phyloP scores from a whole-genome alignment of 2,888 invertebrate genomes.

The Drosophila longiperda region DNA sequence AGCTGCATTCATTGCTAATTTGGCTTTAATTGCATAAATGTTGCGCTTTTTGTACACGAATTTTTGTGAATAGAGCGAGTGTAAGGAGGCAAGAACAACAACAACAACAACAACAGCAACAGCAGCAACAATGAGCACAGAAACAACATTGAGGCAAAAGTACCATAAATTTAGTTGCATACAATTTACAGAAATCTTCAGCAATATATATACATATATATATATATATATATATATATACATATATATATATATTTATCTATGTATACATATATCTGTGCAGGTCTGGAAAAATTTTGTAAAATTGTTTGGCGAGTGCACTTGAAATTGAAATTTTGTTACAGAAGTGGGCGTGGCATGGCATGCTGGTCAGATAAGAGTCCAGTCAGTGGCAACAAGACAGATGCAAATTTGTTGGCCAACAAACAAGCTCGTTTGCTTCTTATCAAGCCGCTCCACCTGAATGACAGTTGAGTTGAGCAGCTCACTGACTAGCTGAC shows the following conservation, averaged over 20 bases:
- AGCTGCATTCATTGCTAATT: conserved; percentile 81
- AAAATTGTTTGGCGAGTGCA: conserved; percentile 73
- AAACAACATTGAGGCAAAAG: conserved; percentile 33
- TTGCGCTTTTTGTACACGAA: conserved; percentile 77
- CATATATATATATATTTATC: conserved; percentile 10
- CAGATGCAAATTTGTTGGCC: conserved; percentile 55
- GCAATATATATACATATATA: conserved; percentile 6
- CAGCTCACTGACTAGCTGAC: conserved; percentile 24
- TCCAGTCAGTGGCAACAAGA: conserved; percentile 45
- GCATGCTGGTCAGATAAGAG: conserved; percentile 45
- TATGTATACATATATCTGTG: conserved; percentile 27
- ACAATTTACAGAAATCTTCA: conserved; percentile 39
- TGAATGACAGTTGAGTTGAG: conserved; percentile 37
- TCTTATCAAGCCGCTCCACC: conserved; percentile 65
- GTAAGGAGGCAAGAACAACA: conserved; percentile 14
- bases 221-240: conserved; percentile 24
- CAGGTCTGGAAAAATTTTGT: conserved; percentile 57
- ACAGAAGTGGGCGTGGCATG: conserved; percentile 16
- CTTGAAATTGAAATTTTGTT: conserved; percentile 77
- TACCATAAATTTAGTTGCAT: conserved; percentile 71
- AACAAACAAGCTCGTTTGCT: conserved; percentile 72
- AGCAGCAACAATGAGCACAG: conserved; percentile 28
- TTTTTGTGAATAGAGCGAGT: conserved; percentile 49
- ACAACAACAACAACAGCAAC: conserved; percentile 12
- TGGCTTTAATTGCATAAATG: conserved; percentile 82